phyloP scores from a whole-genome alignment of 2,888 invertebrate species.

The Aphelenchoides bicaudatus region DNA sequence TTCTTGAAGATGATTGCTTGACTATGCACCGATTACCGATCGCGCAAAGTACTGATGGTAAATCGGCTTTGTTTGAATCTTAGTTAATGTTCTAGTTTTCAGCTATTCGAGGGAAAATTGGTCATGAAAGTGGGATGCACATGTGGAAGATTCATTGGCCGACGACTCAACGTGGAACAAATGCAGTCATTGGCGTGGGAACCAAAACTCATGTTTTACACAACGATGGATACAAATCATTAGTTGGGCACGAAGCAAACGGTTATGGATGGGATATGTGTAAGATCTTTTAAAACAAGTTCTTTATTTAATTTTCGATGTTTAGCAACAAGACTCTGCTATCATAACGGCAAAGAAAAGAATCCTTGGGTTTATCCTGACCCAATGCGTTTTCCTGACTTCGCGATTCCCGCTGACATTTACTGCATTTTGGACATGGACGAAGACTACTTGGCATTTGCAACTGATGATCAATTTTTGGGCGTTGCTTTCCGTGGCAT shows the following conservation, averaged over 20 bases:
- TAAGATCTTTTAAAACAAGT: too few species aligned
- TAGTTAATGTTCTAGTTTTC: too few species aligned
- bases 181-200: slow-evolving; percentile 96
- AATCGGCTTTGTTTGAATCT: too few species aligned
- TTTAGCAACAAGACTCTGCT: slow-evolving; percentile 74
- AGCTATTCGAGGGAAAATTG: slow-evolving; percentile 62
- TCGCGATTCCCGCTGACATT: slow-evolving; percentile 2
- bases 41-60: slow-evolving; percentile 74
- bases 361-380: slow-evolving; percentile 51
- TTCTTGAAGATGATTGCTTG: slow-evolving; percentile 95
- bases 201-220: slow-evolving; percentile 81
- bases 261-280: slow-evolving; percentile 99
- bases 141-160: slow-evolving; percentile 99
- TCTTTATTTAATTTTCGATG: too few species aligned
- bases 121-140: slow-evolving; percentile 87
- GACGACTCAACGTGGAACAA: slow-evolving; percentile 89
- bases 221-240: slow-evolving; percentile 88
- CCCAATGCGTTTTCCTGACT: slow-evolving; percentile 19
- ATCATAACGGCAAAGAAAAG: slow-evolving; percentile 73
- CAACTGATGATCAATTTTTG: slow-evolving; percentile 82
- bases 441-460: slow-evolving; percentile 95
- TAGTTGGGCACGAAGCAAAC: slow-evolving; percentile 92
- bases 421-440: slow-evolving; percentile 81
- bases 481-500: slow-evolving; percentile 95
- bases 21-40: slow-evolving; percentile 96